Evolutionary conservation across 2,113 vertebrate genomes (phyloP), one percentile per base, ranked within the genome.

Genomic region (Pomatostomus ruficeps): DNA sequence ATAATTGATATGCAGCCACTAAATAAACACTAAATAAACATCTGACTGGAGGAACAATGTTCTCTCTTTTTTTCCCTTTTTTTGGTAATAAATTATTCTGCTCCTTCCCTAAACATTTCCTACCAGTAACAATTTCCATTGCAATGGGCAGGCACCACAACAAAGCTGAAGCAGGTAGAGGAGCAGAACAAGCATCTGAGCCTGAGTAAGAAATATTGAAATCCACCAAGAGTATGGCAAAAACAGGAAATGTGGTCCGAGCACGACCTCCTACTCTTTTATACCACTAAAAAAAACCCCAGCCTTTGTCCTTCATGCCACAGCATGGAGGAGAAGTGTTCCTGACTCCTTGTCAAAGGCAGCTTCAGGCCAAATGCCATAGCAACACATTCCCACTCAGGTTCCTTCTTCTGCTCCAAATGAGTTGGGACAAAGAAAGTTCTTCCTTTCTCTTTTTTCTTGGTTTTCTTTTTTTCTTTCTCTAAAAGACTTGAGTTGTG

Each of bases 11-110:
- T 8, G 22, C 75, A 95, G 88, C 71, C 33, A 90, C 74, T 96
- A 95, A 96, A 93, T 86, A 96, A 94, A 96, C 25, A 91, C 71
- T 96, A 95, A 96, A 93, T 88, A 97, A 94, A 95, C 19, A 62
- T 89, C 94, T 85, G 88, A 93, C 63, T 70, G 21, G 19, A 73
- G 59, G 52, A 94, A 89, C 78, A 72, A 84, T 66, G 28, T 67
- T 93, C n/a, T 74, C 31, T 66, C 33, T 59, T 43, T 36, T 48
- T 40, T 51, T 52, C 29, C 15, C 6, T 40, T 58, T 38, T 61
- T 62, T 35, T 6, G 4, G 14, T 35, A 54, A 67, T 54, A 61
- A 68, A 75, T 54, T 75, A 40, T 62, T 81, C 33, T 89, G 21
- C 40, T 78, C 21, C 70, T 95, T 72, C 73, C 40, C 3, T 68